A percentile compares a stretch with the other conserved stretches of the same genome.
These are phyloP conservation scores for Corythoichthys intestinalis DNA, from an alignment of 2,113 vertebrate species.

Conservation along the genomic window DNA sequence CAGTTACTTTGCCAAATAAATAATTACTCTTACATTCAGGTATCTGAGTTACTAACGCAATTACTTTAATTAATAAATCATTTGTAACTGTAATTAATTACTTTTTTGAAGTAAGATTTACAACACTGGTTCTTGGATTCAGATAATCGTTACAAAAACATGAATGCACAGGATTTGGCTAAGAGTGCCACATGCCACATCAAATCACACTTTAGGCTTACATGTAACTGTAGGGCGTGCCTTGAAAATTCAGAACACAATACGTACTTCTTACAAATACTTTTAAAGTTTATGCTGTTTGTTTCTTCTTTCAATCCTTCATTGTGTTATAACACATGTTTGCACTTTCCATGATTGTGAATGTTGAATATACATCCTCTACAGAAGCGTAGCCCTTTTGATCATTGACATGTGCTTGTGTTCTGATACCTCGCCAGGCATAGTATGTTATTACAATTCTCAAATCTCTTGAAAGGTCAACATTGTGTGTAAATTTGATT, in stretches of 20 bases:
- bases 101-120: too few species aligned
- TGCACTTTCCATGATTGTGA: background rate
- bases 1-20: too few species aligned
- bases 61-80: too few species aligned
- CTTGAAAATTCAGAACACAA: background rate
- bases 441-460: conserved; percentile 3
- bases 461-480: conserved; percentile 15
- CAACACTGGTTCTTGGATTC: too few species aligned
- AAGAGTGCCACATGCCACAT: too few species aligned
- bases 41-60: too few species aligned
- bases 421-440: conserved; percentile 11
- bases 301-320: background rate
- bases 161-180: too few species aligned
- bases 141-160: too few species aligned
- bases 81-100: too few species aligned
- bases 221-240: background rate
- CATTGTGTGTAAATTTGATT: conserved; percentile 20
- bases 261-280: background rate
- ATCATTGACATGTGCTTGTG: conserved; percentile 17
- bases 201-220: too few species aligned
- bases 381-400: background rate
- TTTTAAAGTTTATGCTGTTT: background rate
- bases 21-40: too few species aligned
- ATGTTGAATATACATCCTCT: background rate
- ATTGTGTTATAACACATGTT: background rate